Conservation (phyloP, 1,140 invertebrate species). For the Eupristina koningsbergeri region DNA sequence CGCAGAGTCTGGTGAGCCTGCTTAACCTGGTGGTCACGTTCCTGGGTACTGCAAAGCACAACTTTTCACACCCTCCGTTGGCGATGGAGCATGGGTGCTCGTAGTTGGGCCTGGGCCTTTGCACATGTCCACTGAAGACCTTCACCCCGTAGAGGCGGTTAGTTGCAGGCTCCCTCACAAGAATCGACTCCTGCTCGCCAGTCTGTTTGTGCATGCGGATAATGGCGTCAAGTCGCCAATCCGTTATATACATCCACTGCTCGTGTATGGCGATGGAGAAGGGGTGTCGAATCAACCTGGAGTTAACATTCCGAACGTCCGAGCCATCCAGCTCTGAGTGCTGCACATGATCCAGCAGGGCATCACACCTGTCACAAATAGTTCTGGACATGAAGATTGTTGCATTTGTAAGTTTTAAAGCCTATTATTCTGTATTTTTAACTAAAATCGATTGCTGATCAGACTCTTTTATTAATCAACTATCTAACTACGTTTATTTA, state of each 20-base stretch:
- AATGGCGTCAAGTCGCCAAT: constrained; percentile 97
- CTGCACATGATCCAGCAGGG: constrained; percentile 94
- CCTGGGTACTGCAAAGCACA: constrained; percentile 91
- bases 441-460: no score
- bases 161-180: constrained; percentile 90
- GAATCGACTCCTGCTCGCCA: constrained; percentile 87
- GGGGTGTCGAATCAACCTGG: constrained; percentile 91
- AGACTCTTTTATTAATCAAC: no score
- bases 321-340: constrained; percentile 94
- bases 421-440: no score
- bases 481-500: no score
- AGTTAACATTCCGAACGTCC: constrained; percentile 93
- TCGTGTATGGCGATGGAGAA: constrained; percentile 96
- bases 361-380: constrained; percentile 80
- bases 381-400: background rate
- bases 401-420: no score
- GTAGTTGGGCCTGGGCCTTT: constrained; percentile 79
- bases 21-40: constrained; percentile 63
- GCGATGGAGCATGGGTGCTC: constrained; percentile 88
- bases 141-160: constrained; percentile 94
- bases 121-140: constrained; percentile 87
- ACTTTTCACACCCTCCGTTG: constrained; percentile 93
- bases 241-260: constrained; percentile 97
- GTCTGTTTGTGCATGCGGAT: constrained; percentile 91
- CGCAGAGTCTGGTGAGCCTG: constrained; percentile 82